Evolutionary conservation across 2,888 invertebrate species (phyloP).

Genomic region (Chloromyia formosa): DNA sequence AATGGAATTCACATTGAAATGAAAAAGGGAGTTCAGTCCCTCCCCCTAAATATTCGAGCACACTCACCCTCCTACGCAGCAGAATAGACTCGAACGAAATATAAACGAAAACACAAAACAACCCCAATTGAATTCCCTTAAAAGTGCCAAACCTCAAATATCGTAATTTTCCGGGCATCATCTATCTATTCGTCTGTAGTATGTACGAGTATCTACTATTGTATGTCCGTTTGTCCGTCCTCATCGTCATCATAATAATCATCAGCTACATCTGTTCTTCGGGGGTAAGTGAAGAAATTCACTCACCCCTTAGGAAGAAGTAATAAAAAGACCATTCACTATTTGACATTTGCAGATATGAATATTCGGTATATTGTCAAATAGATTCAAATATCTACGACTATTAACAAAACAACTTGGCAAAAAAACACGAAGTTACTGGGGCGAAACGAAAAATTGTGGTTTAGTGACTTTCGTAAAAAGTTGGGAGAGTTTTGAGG

Average conservation of each 20-base stretch:
- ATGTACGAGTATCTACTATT: no score
- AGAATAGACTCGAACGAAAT: no score
- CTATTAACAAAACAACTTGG: conserved; percentile 32
- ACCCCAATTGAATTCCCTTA: conserved; percentile 52
- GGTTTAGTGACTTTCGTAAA: background rate
- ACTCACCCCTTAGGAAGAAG: background rate
- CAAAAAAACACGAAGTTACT: no score
- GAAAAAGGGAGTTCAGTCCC: background rate
- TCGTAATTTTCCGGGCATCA: conserved; percentile 53
- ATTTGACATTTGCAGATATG: conserved; percentile 26
- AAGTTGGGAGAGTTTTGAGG: background rate
- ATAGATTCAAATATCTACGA: conserved; percentile 6
- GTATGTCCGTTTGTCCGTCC: conserved; percentile 20
- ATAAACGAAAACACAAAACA: conserved; percentile 42
- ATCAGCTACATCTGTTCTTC: conserved; percentile 36
- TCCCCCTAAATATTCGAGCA: background rate
- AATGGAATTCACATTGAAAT: no score
- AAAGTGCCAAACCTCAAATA: conserved; percentile 55
- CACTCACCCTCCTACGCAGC: background rate
- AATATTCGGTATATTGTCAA: conserved; percentile 5
- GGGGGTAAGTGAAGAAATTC: background rate
- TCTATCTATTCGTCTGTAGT: conserved; percentile 37
- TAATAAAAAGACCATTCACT: conserved; percentile 39
- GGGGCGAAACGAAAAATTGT: background rate
- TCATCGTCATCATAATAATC: background rate